Evolutionary conservation across 2,888 invertebrate species (phyloP).

Genomic region (Exephanes ischioxanthus): DNA sequence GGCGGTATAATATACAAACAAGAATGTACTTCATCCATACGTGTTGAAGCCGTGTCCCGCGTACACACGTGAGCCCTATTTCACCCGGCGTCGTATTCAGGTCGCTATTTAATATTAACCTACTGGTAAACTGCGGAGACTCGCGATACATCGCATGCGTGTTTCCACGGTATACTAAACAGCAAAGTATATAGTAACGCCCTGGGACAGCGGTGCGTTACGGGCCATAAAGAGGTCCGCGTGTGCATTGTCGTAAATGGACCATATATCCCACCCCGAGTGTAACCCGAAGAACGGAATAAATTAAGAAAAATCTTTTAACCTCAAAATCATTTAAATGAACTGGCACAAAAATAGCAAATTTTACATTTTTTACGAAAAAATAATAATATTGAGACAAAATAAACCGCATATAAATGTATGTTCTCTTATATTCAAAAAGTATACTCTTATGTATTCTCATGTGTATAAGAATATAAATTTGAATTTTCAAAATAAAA

Average conservation of each 20-base stretch:
- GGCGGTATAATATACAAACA: constrained; percentile 5
- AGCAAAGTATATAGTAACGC: constrained; percentile 43
- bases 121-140: constrained; percentile 40
- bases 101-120: constrained; percentile 66
- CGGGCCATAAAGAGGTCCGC: constrained; percentile 54
- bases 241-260: constrained; percentile 49
- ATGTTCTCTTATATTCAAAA: neutral
- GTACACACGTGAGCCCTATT: constrained; percentile 10
- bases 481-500: neutral
- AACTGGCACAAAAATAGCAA: neutral
- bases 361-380: too few relatives aligned
- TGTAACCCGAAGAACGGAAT: constrained; percentile 12
- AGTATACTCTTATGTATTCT: too few relatives aligned
- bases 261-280: constrained; percentile 38
- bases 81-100: constrained; percentile 52
- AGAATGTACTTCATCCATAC: neutral
- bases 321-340: neutral
- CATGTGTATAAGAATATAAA: too few relatives aligned
- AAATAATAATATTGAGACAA: neutral
- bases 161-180: constrained; percentile 54
- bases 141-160: constrained; percentile 53
- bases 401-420: neutral
- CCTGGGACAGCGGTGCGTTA: constrained; percentile 54
- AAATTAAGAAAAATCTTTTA: constrained; percentile 31
- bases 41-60: constrained; percentile 13